Evolutionary conservation across 2,888 invertebrate species (phyloP).

Genomic region (Frankliniella intonsa): DNA sequence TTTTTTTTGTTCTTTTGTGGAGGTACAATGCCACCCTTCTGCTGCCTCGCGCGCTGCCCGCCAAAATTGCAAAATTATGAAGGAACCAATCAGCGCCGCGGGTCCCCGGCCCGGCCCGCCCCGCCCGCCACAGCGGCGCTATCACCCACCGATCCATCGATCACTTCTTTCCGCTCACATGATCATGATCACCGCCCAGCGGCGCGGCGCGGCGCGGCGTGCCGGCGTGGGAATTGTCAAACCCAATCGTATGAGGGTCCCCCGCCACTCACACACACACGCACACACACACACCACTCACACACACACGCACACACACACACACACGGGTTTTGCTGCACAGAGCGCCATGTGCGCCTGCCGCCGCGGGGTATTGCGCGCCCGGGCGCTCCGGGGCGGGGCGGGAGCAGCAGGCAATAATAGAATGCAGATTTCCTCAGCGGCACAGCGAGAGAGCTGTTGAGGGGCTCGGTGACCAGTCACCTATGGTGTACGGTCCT

Average conservation of each 20-base stretch:
- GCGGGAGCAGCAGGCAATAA: not conserved
- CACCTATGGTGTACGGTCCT: too few species aligned
- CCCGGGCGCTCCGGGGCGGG: not conserved
- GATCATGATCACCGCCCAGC: not conserved
- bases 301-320: not conserved
- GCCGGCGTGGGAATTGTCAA: not conserved
- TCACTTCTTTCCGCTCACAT: slow-evolving; percentile 10
- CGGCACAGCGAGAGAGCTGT: not conserved
- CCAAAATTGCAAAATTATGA: too few species aligned
- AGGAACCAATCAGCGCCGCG: too few species aligned
- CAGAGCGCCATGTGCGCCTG: too few species aligned
- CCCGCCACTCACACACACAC: not conserved
- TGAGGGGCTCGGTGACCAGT: not conserved
- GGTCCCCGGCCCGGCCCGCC: too few species aligned
- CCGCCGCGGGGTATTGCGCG: too few species aligned
- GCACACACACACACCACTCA: not conserved
- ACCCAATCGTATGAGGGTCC: too few species aligned
- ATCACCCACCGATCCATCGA: not conserved
- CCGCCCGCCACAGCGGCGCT: too few species aligned
- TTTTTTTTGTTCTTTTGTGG: too few species aligned
- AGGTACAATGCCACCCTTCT: too few species aligned
- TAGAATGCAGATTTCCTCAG: slow-evolving; percentile 7
- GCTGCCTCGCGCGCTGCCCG: too few species aligned
- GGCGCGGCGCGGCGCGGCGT: not conserved
- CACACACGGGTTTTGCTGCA: not conserved